A percentile compares a stretch with the other conserved stretches of the same genome.
Evolutionary conservation across 2,113 vertebrate species (phyloP).

Genomic region (Sciurus niger): DNA sequence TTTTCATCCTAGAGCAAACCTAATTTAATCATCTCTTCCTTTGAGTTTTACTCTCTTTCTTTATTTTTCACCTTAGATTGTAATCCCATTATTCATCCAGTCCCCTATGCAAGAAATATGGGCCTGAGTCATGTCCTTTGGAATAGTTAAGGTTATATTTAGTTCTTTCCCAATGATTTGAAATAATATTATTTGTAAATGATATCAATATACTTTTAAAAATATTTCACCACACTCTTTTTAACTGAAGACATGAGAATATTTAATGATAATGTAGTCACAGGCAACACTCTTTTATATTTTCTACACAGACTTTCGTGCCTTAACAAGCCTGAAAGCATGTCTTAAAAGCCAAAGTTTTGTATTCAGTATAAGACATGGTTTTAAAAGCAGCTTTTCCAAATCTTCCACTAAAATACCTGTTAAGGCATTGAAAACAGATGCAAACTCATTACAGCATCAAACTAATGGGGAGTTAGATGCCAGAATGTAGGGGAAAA

Average conservation of each 20-base stretch:
- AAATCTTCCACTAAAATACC: not conserved
- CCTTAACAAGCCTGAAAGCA: not conserved
- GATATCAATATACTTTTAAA: not conserved
- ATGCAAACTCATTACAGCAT: not conserved
- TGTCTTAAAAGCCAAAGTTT: not conserved
- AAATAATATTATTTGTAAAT: not conserved
- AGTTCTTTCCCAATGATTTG: not conserved
- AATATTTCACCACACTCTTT: not conserved
- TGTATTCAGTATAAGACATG: not conserved
- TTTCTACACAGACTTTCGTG: not conserved
- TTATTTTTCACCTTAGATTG: not conserved
- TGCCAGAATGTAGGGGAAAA: not conserved
- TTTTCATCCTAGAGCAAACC: not conserved
- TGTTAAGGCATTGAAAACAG: not conserved
- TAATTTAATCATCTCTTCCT: not conserved
- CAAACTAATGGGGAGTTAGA: fast-evolving
- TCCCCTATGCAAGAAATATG: not conserved
- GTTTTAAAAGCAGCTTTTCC: not conserved
- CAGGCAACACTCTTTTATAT: not conserved
- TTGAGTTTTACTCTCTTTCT: not conserved
- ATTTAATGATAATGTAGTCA: not conserved
- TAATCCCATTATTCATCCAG: not conserved
- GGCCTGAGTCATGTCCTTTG: not conserved
- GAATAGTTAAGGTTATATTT: not conserved
- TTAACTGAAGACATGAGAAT: not conserved